A percentile compares a stretch with the other conserved stretches of the same genome.
Evolutionary conservation across 2,888 invertebrate species (phyloP).

Genomic region (Protodeltote pygarga): DNA sequence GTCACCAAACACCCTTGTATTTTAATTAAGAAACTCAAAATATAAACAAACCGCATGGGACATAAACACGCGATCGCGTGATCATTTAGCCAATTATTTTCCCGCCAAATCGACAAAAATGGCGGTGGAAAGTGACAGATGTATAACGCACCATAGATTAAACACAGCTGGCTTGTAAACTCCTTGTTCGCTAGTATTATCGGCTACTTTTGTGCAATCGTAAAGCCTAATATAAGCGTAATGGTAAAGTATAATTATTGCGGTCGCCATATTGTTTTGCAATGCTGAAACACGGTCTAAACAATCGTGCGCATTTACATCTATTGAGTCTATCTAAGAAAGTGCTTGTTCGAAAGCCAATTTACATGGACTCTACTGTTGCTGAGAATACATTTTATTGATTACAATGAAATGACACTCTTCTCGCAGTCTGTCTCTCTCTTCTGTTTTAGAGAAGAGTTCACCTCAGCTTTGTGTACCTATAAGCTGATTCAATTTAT

Average conservation of each 20-base stretch:
- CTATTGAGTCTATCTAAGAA: slow-evolving; percentile 64
- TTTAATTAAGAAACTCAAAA: slow-evolving; percentile 31
- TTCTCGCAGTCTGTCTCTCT: too few relatives aligned
- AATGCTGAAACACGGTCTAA: slow-evolving; percentile 57
- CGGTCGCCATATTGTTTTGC: slow-evolving; percentile 64
- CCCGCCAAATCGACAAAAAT: slow-evolving; percentile 74
- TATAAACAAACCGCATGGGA: slow-evolving; percentile 28
- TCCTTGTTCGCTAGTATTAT: slow-evolving; percentile 62
- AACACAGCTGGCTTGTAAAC: slow-evolving; percentile 64
- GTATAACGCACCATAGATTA: slow-evolving; percentile 48
- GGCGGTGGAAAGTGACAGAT: slow-evolving; percentile 70
- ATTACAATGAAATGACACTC: slow-evolving; percentile 13
- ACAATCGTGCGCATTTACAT: slow-evolving; percentile 56
- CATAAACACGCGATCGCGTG: slow-evolving; percentile 69
- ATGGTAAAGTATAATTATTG: slow-evolving; percentile 66
- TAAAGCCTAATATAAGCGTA: slow-evolving; percentile 64
- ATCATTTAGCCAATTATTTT: slow-evolving; percentile 62
- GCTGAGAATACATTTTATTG: slow-evolving; percentile 18
- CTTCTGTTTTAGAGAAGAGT: too few relatives aligned
- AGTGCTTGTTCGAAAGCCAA: slow-evolving; percentile 54
- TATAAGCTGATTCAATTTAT: too few relatives aligned
- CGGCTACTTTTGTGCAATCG: slow-evolving; percentile 65
- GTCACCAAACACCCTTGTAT: slow-evolving; percentile 21
- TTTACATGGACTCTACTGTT: slow-evolving; percentile 27
- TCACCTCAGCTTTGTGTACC: too few relatives aligned